Base-by-base conservation (phyloP, 2,113 vertebrate genomes). In the Diadophis punctatus region DNA sequence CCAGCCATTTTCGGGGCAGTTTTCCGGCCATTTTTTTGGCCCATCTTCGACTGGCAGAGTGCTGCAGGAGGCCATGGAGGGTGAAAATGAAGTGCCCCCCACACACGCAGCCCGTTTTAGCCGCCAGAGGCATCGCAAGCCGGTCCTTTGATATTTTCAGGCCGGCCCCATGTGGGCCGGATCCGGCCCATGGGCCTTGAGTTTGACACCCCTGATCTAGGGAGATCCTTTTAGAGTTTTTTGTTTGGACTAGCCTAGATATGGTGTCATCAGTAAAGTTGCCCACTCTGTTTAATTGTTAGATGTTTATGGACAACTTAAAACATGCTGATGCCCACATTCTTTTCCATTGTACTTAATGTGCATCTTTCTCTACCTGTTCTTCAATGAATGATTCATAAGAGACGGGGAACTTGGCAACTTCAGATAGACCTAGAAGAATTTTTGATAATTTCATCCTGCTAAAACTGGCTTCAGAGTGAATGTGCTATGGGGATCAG, bases 1-100 rank as follows among this genome's bases (percentile, higher is more conserved):
- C 51, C 12, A 2, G 0, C 51, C 8, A 0, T 52, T 52, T 52
- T 11, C 1, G 1, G 51, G 51, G 1, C 11, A 1, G 11, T 12
- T 14, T 52, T 52, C 0, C 11, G 12, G 51, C 12, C 51, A n/a
- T n/a, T n/a, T n/a, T n/a, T n/a, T n/a, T n/a, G n/a, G n/a, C n/a
- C n/a, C n/a, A n/a, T 52, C 12, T 52, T 52, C 11, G 3, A 12
- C 3, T 11, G 11, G 51, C 51, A 52, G 51, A 52, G 3, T 52
- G 0, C 12, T 52, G 12, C 12, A 52, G 51, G 51, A 52, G 51
- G 51, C 51, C 12, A 52, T 52, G 51, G 51, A 52, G 51, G 51
- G 12, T 52, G 51, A 52, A 52, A n/a, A n/a, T n/a, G n/a, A n/a
- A n/a, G n/a, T n/a, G n/a, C n/a, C n/a, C n/a, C n/a, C n/a, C n/a